Conservation (phyloP, 2,797 vertebrate species). For the Gymnocypris eckloni region DNA sequence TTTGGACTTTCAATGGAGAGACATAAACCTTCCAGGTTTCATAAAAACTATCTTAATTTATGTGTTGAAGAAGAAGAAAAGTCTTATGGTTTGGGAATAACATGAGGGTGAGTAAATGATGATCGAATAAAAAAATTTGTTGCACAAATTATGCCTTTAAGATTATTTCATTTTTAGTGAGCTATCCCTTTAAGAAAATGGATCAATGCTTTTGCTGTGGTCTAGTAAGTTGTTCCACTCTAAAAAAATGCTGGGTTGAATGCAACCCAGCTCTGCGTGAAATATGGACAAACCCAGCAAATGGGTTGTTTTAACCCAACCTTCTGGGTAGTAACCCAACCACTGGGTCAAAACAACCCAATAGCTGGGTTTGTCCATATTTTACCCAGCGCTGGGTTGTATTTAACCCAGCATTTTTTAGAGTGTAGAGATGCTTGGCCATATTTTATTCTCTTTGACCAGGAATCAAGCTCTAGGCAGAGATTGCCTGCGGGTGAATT, state of each 20-base stretch:
- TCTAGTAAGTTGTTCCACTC: neutral
- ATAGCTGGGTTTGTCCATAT: too few species aligned
- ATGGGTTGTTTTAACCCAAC: too few species aligned
- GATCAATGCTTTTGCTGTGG: constrained; percentile 16
- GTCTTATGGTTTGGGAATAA: neutral
- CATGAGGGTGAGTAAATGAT: neutral
- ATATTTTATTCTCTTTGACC: constrained; percentile 17
- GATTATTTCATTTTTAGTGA: neutral
- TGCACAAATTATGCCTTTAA: neutral
- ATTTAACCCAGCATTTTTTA: too few species aligned
- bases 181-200: neutral
- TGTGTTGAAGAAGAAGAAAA: neutral
- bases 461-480: neutral
- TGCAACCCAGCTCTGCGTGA: too few species aligned
- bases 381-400: too few species aligned
- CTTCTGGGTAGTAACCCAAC: too few species aligned
- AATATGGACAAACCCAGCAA: too few species aligned
- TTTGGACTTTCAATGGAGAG: neutral
- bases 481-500: neutral
- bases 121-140: neutral
- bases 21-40: neutral
- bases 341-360: too few species aligned
- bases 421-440: neutral
- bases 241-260: too few species aligned
- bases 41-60: neutral